Percentiles rank a stretch among this genome's conserved stretches.
phyloP scores from a whole-genome alignment of 2,113 vertebrate species.

The Melanocharis versteri region DNA sequence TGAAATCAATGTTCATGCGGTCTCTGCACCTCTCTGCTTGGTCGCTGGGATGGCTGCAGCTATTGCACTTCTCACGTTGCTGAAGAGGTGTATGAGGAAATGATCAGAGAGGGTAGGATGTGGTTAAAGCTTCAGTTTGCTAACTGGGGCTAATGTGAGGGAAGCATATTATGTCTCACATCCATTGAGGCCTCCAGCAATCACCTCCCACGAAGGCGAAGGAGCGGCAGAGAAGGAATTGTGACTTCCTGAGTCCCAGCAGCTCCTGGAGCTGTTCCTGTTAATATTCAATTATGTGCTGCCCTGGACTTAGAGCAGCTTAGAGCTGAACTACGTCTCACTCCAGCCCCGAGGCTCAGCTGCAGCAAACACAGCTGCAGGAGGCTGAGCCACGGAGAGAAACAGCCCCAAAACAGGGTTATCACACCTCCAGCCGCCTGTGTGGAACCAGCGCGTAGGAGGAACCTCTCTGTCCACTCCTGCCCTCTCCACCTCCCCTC shows the following conservation, averaged over 20 bases:
- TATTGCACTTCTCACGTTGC: not conserved
- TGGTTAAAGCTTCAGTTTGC: conserved; percentile 53
- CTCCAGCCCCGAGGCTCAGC: not conserved
- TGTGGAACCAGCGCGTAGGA: not conserved
- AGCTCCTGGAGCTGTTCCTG: conserved; percentile 29
- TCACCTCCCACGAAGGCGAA: conserved; percentile 1
- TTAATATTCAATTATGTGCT: conserved; percentile 41
- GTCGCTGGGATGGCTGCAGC: not conserved
- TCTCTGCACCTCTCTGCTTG: not conserved
- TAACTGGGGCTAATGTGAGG: conserved; percentile 38
- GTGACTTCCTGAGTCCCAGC: conserved; percentile 17
- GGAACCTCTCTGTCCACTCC: not conserved
- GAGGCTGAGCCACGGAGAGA: conserved; percentile 2
- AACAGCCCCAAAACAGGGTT: not conserved
- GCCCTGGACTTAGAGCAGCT: not conserved
- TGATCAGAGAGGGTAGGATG: conserved; percentile 50
- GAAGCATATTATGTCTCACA: not conserved
- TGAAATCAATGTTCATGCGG: accelerated
- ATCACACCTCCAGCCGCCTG: not conserved
- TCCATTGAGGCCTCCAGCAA: conserved; percentile 41
- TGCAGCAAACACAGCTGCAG: conserved; percentile 38
- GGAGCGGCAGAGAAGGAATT: conserved; percentile 16
- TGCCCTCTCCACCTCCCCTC: not conserved
- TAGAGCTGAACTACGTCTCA: not conserved
- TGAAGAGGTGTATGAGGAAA: conserved; percentile 45